Percentiles rank a stretch among this genome's conserved stretches.
Evolutionary conservation across 2,113 vertebrate species (phyloP).

Genomic region (Rattus rattus): DNA sequence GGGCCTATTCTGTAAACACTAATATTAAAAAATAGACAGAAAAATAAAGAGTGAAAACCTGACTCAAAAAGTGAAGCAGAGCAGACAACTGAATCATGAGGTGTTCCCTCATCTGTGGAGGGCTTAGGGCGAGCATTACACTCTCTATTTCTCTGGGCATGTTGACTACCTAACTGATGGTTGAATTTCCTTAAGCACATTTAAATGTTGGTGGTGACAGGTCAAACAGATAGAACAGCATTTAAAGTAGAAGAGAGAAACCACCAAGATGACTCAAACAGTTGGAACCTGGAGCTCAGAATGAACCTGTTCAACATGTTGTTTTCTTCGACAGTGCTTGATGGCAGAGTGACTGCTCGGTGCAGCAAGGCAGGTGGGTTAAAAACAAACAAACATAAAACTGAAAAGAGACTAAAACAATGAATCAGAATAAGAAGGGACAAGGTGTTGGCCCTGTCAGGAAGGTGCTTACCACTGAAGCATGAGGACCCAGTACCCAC

Average conservation of each 20-base stretch:
- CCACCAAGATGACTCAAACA: not conserved
- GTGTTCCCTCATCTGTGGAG: not conserved
- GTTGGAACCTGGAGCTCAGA: not conserved
- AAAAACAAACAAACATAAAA: not conserved
- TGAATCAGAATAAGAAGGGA: not conserved
- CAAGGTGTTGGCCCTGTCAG: not conserved
- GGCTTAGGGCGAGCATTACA: not conserved
- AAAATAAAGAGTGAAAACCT: not conserved
- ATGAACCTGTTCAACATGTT: no score
- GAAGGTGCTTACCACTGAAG: not conserved
- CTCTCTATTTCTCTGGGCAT: not conserved
- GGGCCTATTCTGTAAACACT: not conserved
- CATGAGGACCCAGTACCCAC: not conserved
- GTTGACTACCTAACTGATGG: not conserved
- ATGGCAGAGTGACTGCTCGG: not conserved
- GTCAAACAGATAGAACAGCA: not conserved
- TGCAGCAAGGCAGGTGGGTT: not conserved
- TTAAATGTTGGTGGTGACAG: not conserved
- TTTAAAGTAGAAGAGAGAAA: not conserved
- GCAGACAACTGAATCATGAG: not conserved
- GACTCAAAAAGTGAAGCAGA: not conserved
- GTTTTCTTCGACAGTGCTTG: not conserved
- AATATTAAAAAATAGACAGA: not conserved
- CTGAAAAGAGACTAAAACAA: slow-evolving; percentile 1
- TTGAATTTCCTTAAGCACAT: not conserved